Base-by-base conservation (phyloP, 2,797 vertebrate genomes). In the Eidolon dupreanum region DNA sequence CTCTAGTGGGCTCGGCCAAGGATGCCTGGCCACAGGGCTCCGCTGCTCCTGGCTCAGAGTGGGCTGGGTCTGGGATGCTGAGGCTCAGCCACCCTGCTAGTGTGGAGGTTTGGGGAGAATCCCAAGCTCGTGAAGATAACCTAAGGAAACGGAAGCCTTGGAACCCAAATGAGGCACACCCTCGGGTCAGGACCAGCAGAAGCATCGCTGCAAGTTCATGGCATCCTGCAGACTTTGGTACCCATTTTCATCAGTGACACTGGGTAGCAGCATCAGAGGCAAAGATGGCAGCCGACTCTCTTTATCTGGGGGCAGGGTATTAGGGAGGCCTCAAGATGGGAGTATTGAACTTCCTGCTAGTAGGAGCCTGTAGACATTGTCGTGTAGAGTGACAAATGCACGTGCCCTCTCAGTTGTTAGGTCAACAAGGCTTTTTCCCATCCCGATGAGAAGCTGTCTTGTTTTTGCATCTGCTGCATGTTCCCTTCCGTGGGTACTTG, bases 401-500 rank as follows among this genome's bases (percentile, higher is more conserved):
- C 28, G 31, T 33, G 73, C 59, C 41, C 59, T 55, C 46, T n/a
- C 36, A 78, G 90, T 20, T 36, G 10, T 28, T 31, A 28, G 43
- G 49, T 41, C 66, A 70, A 6, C 36, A 55, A 77, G 73, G 46
- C 63, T 38, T 16, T 90, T 78, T 17, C 49, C 38, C 53, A 43
- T 24, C 66, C 15, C 15, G 28, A 13, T 53, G 28, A 87, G 79
- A 84, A 71, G 55, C 12, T 57, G 41, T 43, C 84, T 71, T 65
- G 66, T 31, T 66, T 66, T 19, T 66, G 26, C 24, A 36, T 33
- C 73, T 28, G 2, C 20, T 0, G 0, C 57, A 7, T 2, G 28
- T 36, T 63, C n/a, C 13, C 0, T 15, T 31, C 4, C 0, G 10
- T 8, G n/a, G 53, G 2, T 59, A 22, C 36, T 66, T 5, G 36